These are phyloP conservation scores for Dichetophora obliterata DNA, from an alignment of 2,888 invertebrate species.

Conservation along the genomic window DNA sequence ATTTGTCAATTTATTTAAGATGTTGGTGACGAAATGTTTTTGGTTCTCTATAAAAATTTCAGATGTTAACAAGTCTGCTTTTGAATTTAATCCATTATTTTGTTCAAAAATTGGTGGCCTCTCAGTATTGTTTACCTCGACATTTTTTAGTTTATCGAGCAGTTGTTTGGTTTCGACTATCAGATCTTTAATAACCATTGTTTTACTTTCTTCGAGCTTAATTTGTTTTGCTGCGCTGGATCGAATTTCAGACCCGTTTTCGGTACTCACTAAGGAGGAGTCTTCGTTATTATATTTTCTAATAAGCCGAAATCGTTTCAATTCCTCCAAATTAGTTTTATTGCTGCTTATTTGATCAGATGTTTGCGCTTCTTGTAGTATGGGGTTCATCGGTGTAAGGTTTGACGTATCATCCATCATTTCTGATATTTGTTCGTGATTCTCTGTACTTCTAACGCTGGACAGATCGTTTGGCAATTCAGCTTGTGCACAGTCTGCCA, in stretches of 20 bases:
- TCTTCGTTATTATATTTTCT: not conserved
- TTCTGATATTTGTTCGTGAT: conserved; percentile 45
- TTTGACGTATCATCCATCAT: conserved; percentile 47
- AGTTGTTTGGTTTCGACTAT: not conserved
- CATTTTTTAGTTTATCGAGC: not conserved
- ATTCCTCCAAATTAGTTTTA: conserved; percentile 1
- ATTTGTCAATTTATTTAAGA: not conserved
- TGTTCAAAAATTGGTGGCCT: not conserved
- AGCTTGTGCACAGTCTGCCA: conserved; percentile 14
- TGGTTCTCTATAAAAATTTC: not conserved
- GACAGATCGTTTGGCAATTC: not conserved
- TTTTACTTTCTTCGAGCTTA: not conserved
- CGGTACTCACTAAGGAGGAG: not conserved
- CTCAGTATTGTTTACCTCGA: not conserved
- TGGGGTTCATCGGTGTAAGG: conserved; percentile 20
- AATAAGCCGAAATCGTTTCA: conserved; percentile 24
- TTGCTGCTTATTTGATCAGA: not conserved
- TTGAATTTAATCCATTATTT: not conserved
- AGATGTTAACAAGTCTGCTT: not conserved
- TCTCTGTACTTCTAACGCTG: conserved; percentile 21
- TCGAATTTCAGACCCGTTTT: not conserved
- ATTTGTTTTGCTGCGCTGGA: not conserved
- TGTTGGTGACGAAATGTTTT: not conserved
- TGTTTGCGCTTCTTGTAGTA: not conserved
- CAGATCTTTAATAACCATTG: not conserved